Evolutionary conservation across 2,888 invertebrate genomes (phyloP), one percentile per base, ranked within the genome.

Genomic region (Synergus japonicus): DNA sequence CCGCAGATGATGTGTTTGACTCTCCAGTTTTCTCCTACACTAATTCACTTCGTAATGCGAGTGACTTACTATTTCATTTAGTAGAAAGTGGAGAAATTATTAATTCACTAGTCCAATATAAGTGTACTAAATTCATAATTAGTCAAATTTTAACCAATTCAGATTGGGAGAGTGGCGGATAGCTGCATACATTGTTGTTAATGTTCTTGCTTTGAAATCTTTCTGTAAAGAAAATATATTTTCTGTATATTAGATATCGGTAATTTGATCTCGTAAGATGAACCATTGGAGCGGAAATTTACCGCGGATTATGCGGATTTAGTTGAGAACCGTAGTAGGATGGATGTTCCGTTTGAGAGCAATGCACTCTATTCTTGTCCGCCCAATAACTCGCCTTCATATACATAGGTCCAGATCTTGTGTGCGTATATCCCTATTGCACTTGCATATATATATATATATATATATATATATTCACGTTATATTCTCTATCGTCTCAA

Each of bases 301-400:
- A 69, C 77, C 78, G 76, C 58, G 69, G 63, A 73, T 69, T 37
- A 29, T 64, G 49, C 82, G 81, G 78, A 76, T 49, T 58, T 41
- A 41, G 82, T 84, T 82, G 85, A 85, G 85, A 86, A 87, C 83
- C 84, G 79, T 83, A 81, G 76, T 79, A 84, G 85, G 85, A 85
- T 85, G 83, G 85, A 85, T 86, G 84, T 84, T 85, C 85, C 83
- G 84, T 86, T 83, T 82, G 86, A 85, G 85, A 87, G 87, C 86
- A 84, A 86, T 85, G 88, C 84, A 85, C 86, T 87, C 86, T 86
- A 85, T 88, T 87, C 86, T 86, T 84, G 86, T 85, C 82, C 87
- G 84, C 83, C 87, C 86, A 86, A 87, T 88, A 88, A 86, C 85
- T 82, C 80, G 82, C 84, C 79, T 83, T 81, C 84, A 83, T 85